phyloP scores from a whole-genome alignment of 2,113 vertebrate genomes.

The Ciconia stormi region DNA sequence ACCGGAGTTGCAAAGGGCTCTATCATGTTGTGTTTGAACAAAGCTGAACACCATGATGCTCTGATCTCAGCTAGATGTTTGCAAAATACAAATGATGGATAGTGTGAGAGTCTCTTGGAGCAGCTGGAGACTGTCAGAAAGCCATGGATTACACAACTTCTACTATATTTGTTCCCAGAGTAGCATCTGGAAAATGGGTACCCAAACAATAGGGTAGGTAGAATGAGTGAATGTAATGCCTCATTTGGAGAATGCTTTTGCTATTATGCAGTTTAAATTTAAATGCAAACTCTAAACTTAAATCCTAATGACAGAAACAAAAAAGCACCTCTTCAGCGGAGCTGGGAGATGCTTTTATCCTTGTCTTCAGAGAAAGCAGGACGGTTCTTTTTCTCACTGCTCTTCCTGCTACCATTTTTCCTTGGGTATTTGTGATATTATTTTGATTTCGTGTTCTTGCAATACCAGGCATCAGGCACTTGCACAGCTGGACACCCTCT shows the following conservation, averaged over 20 bases:
- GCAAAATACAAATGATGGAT: neutral
- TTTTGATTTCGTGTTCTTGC: neutral
- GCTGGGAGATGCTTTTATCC: neutral
- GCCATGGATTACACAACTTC: neutral
- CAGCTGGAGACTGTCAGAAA: neutral
- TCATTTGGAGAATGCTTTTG: neutral
- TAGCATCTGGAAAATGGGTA: slow-evolving; percentile 13
- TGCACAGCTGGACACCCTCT: neutral
- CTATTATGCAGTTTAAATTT: neutral
- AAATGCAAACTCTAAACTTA: neutral
- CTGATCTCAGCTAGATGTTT: neutral
- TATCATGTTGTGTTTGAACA: neutral
- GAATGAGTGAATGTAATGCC: neutral
- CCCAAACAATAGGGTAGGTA: neutral
- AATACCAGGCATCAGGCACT: neutral
- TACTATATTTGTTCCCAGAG: neutral
- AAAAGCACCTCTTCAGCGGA: neutral
- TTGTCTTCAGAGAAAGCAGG: neutral
- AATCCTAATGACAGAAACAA: neutral
- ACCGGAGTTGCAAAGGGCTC: neutral
- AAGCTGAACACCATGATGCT: neutral
- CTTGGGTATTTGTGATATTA: neutral
- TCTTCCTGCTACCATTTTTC: neutral
- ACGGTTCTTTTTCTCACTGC: neutral
- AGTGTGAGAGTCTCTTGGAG: neutral